Base-by-base conservation (phyloP, 2,888 invertebrate species). In the Melikaiella ostensackeni region DNA sequence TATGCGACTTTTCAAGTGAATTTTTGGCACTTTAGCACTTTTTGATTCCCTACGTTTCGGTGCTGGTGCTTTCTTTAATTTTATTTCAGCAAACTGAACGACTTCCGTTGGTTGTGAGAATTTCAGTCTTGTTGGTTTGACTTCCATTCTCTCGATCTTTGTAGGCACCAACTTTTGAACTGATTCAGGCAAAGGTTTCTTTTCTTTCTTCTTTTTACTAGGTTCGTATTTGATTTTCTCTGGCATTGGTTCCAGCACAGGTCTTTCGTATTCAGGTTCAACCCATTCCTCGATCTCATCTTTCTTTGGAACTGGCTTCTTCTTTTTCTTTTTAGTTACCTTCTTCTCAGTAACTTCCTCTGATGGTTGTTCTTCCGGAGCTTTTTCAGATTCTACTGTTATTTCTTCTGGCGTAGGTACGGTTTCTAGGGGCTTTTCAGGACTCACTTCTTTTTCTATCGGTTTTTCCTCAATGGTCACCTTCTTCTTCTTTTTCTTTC, bases 1-100 rank as follows among this genome's bases (percentile, higher is more conserved):
- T n/a, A 96, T 95, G 83, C 95, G 93, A 88, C 96, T 96, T 86
- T 95, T 95, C 0, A 96, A 91, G 86, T 95, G 93, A 75, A 95
- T 92, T 89, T 27, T 80, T 62, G 13, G 64, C 16, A 59, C 16
- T 38, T 66, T 66, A 0, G 55, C 8, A 16, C 57, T 76, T 42
- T 64, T 59, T 0, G 55, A 38, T 35, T 59, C 66, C 38, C 46
- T 74, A 16, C 62, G 38, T 70, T 75, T 75, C 19, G 59, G 59
- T 27, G 81, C 80, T 59, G 87, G 87, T 77, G 83, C 87, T 83
- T 86, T 77, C 9, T 84, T 82, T 77, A 84, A 83, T 80, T 89
- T 89, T 57, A 88, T 75, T 42, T 57, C 61, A n/a, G 78, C 75
- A 42, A 75, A 61, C 33, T 78, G 75, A 9, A 75, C 50, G 30